Conservation (phyloP, 2,797 vertebrate species). For the Bradypodion pumilum region DNA sequence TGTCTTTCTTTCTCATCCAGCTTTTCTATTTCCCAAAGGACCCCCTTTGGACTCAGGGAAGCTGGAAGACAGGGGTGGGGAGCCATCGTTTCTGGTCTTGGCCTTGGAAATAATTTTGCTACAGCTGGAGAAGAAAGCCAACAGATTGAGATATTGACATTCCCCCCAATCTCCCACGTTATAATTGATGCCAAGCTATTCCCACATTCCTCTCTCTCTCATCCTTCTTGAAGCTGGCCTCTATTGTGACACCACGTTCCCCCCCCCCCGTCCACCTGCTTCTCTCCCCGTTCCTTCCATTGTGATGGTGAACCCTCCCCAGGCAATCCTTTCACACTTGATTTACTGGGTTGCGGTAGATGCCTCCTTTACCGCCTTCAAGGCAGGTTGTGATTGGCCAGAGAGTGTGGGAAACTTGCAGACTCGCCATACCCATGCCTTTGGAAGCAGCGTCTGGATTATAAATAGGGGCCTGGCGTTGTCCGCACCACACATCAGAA, state of each 20-base stretch:
- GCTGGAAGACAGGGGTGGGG: background rate
- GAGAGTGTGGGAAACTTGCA: slow-evolving; percentile 92
- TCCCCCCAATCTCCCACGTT: slow-evolving; percentile 51
- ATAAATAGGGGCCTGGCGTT: slow-evolving; percentile 81
- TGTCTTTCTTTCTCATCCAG: slow-evolving; percentile 56
- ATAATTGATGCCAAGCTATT: slow-evolving; percentile 75
- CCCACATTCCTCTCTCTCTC: slow-evolving; percentile 74
- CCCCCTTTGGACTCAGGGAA: slow-evolving; percentile 19
- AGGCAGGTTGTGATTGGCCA: slow-evolving; percentile 81
- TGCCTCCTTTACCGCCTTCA: slow-evolving; percentile 75
- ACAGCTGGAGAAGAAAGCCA: slow-evolving; percentile 73
- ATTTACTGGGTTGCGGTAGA: slow-evolving; percentile 81
- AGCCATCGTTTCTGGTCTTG: slow-evolving; percentile 39
- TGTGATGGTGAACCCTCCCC: slow-evolving; percentile 69
- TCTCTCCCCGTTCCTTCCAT: slow-evolving; percentile 76
- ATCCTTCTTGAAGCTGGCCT: slow-evolving; percentile 50
- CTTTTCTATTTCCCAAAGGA: slow-evolving; percentile 20
- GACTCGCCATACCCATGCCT: slow-evolving; percentile 86
- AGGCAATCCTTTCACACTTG: slow-evolving; percentile 77
- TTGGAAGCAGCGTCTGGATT: slow-evolving; percentile 78
- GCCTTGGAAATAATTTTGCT: slow-evolving; percentile 30
- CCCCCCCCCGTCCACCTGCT: slow-evolving; percentile 79
- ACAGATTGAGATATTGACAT: slow-evolving; percentile 69
- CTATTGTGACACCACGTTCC: slow-evolving; percentile 64
- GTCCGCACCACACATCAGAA: slow-evolving; percentile 15